A percentile compares a stretch with the other conserved stretches of the same genome.
Conservation (phyloP, 1,140 invertebrate species). For the Megalopta genalis region DNA sequence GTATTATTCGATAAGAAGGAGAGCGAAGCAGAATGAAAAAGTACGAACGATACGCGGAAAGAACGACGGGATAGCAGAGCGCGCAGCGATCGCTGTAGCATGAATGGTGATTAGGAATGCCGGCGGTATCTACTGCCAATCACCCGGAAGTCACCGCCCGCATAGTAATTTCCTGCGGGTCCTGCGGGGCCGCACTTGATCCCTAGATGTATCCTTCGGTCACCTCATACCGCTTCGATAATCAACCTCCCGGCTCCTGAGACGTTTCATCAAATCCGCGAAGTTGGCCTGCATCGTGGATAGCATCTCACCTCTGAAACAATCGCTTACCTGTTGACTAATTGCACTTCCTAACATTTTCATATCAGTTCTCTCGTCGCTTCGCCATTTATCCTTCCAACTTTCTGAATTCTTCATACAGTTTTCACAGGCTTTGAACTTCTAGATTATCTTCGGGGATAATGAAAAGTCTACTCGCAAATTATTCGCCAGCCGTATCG, state of each 20-base stretch:
- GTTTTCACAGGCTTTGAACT: too few species aligned
- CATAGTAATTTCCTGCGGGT: constrained; percentile 68
- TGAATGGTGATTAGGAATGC: constrained; percentile 63
- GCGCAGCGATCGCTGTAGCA: constrained; percentile 4
- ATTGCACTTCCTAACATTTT: constrained; percentile 8
- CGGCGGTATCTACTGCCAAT: constrained; percentile 66
- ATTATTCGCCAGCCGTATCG: too few species aligned
- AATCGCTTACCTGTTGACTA: constrained; percentile 21
- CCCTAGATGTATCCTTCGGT: constrained; percentile 32
- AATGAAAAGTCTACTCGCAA: too few species aligned
- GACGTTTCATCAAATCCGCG: constrained; percentile 1
- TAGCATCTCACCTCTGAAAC: constrained; percentile 14
- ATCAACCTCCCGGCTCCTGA: constrained; percentile 39
- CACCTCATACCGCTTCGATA: constrained; percentile 32
- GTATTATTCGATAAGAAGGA: neutral
- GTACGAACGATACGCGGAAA: neutral
- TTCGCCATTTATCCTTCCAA: too few species aligned
- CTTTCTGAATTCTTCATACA: neutral
- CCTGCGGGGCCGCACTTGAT: constrained; percentile 28
- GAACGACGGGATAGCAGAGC: too few species aligned
- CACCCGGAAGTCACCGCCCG: constrained; percentile 62
- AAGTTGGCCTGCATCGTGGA: constrained; percentile 9
- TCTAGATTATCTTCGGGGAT: too few species aligned
- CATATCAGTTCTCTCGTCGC: neutral
- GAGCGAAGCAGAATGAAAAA: neutral